A percentile compares a stretch with the other conserved stretches of the same genome.
Conservation (phyloP, 2,888 invertebrate species). For the Abrostola triplasia region DNA sequence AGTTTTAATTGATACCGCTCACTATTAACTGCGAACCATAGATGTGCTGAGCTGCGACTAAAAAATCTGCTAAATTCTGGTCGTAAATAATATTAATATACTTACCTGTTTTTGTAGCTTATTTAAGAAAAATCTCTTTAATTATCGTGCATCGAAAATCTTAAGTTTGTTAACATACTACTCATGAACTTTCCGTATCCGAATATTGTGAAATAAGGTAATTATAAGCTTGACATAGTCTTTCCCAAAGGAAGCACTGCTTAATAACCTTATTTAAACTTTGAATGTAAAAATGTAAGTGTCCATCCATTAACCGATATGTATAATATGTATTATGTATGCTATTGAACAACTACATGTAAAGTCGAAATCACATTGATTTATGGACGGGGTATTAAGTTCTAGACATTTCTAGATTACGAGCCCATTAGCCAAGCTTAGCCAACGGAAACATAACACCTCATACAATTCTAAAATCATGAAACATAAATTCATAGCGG, state of each 20-base stretch:
- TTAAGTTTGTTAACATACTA: no score
- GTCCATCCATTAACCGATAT: no score
- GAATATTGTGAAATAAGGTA: no score
- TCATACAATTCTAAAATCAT: constrained; percentile 16
- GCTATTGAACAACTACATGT: neutral
- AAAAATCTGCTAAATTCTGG: constrained; percentile 21
- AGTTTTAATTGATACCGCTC: constrained; percentile 87
- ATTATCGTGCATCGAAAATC: no score
- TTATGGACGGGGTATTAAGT: neutral
- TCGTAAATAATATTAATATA: neutral
- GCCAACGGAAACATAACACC: neutral
- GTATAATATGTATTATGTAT: no score
- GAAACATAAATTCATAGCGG: constrained; percentile 22
- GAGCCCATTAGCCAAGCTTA: neutral
- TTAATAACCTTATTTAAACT: no score
- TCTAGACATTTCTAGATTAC: neutral
- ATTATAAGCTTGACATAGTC: no score
- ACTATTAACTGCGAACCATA: constrained; percentile 77
- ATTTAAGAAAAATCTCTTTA: neutral
- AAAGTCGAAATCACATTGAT: neutral
- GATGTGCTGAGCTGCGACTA: constrained; percentile 44
- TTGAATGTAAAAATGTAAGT: no score
- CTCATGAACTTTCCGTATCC: no score
- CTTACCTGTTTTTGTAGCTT: neutral
- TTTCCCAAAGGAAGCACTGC: no score